Evolutionary conservation across 2,888 invertebrate genomes (phyloP).

Genomic region (Agriopis marginaria): DNA sequence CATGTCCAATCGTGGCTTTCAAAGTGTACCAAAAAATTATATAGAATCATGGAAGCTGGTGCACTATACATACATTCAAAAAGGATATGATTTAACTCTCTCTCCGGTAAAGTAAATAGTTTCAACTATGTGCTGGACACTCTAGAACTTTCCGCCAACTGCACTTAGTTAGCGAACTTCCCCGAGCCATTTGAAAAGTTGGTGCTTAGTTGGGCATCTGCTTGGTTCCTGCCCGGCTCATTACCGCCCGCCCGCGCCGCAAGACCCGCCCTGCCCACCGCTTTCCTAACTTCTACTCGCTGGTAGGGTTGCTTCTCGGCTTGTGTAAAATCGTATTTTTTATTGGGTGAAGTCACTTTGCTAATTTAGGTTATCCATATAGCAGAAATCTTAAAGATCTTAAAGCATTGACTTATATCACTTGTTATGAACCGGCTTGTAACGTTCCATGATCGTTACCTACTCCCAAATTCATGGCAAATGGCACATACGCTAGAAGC

Average conservation of each 20-base stretch:
- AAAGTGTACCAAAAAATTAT: no score
- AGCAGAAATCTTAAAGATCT: no score
- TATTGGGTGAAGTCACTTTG: neutral
- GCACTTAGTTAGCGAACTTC: constrained; percentile 34
- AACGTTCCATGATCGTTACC: no score
- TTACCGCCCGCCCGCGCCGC: constrained; percentile 71
- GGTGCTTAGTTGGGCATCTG: constrained; percentile 59
- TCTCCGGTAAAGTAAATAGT: constrained; percentile 15
- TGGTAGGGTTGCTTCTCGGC: constrained; percentile 49
- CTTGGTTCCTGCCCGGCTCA: constrained; percentile 65
- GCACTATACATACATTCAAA: no score
- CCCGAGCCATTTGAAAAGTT: constrained; percentile 34
- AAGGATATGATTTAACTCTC: neutral
- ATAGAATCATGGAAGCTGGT: no score
- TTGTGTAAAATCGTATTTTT: neutral
- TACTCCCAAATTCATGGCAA: no score
- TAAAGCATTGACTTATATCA: no score
- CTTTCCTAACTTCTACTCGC: constrained; percentile 66
- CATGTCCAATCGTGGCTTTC: no score
- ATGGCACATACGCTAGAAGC: no score
- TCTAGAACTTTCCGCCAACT: constrained; percentile 23
- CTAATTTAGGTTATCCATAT: no score
- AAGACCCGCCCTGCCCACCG: constrained; percentile 75
- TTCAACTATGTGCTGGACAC: constrained; percentile 28
- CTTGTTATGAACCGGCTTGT: no score